These are phyloP conservation scores for Labia minor DNA, from an alignment of 2,888 invertebrate species.

Conservation along the genomic window DNA sequence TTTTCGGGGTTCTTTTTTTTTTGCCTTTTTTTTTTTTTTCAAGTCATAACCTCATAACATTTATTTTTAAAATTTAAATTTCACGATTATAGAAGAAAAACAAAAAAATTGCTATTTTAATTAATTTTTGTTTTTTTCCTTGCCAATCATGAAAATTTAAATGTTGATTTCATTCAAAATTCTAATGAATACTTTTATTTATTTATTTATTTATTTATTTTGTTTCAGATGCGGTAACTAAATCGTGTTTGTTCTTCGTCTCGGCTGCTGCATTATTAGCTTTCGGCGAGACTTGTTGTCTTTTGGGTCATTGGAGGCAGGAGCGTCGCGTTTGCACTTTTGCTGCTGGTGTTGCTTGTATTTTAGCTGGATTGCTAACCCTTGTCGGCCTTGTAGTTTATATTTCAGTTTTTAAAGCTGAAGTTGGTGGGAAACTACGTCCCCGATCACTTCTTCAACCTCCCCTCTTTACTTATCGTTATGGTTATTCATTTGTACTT, in stretches of 20 bases:
- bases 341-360: constrained; percentile 75
- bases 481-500: constrained; percentile 78
- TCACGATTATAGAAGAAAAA: too few relatives aligned
- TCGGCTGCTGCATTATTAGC: constrained; percentile 64
- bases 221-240: constrained; percentile 71
- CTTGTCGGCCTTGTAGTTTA: constrained; percentile 84
- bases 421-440: constrained; percentile 76
- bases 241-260: constrained; percentile 71
- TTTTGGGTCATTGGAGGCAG: constrained; percentile 67
- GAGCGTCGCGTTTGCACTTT: constrained; percentile 68
- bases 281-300: constrained; percentile 68
- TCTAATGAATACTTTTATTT: too few relatives aligned
- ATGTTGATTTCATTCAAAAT: too few relatives aligned
- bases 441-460: constrained; percentile 64
- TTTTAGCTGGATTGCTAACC: constrained; percentile 76
- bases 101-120: too few relatives aligned
- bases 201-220: too few relatives aligned
- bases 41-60: too few relatives aligned
- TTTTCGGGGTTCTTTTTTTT: too few relatives aligned
- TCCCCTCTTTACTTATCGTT: constrained; percentile 71
- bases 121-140: too few relatives aligned
- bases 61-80: too few relatives aligned
- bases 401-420: constrained; percentile 84
- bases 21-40: too few relatives aligned
- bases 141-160: too few relatives aligned